phyloP scores from a whole-genome alignment of 2,113 vertebrate genomes.

The Percina caprodes region DNA sequence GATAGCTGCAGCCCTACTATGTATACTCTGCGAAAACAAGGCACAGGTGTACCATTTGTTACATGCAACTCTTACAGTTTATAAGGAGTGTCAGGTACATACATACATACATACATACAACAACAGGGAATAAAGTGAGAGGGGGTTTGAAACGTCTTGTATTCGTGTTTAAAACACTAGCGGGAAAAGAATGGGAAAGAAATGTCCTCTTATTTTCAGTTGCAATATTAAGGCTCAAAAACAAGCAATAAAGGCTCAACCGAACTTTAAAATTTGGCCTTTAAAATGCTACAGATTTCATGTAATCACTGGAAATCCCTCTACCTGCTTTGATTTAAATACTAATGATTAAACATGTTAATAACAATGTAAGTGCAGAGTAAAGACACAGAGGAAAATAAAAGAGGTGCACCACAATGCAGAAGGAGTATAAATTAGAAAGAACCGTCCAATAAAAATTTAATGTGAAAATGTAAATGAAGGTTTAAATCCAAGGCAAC shows the following conservation, averaged over 20 bases:
- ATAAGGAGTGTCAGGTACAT: too few relatives aligned
- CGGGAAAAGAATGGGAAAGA: not conserved
- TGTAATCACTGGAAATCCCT: not conserved
- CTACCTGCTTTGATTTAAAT: not conserved
- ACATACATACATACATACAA: too few relatives aligned
- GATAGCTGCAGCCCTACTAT: too few relatives aligned
- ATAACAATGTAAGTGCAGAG: not conserved
- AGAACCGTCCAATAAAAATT: not conserved
- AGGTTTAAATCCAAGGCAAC: slow-evolving; percentile 46
- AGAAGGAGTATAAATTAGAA: not conserved
- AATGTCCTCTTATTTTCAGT: not conserved
- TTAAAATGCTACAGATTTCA: not conserved
- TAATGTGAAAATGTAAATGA: slow-evolving; percentile 1
- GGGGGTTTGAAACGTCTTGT: not conserved
- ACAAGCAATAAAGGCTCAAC: not conserved
- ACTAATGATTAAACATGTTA: not conserved
- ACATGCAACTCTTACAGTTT: slow-evolving; percentile 6
- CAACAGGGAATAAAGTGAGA: slow-evolving; percentile 14
- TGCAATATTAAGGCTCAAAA: not conserved
- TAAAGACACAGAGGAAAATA: not conserved
- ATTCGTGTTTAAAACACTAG: not conserved
- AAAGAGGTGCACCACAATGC: not conserved
- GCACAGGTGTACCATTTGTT: slow-evolving; percentile 3
- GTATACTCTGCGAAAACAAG: not conserved
- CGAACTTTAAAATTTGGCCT: not conserved